Percentiles rank a stretch among this genome's conserved stretches.
Evolutionary conservation across 2,797 vertebrate species (phyloP).

Genomic region (Hapalemur alaotrensis): DNA sequence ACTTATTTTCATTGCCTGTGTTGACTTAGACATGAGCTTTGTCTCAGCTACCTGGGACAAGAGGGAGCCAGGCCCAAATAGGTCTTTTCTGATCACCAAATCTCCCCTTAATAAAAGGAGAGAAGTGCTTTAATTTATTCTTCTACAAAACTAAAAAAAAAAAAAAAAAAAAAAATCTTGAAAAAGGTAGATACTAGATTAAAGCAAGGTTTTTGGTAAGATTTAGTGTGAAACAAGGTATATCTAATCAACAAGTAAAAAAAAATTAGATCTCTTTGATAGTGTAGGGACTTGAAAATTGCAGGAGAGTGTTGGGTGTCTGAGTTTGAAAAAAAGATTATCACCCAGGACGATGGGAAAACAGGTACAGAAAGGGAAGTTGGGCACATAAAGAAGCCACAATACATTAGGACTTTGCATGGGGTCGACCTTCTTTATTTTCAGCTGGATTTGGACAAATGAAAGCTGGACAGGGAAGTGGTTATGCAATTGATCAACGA

Average conservation of each 20-base stretch:
- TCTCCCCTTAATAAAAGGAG: neutral
- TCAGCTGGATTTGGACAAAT: neutral
- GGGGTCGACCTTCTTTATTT: neutral
- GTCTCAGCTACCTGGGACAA: no score
- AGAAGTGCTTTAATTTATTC: neutral
- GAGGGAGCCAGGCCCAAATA: neutral
- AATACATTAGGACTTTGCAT: neutral
- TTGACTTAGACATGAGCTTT: neutral
- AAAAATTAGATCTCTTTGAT: neutral
- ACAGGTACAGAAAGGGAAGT: neutral
- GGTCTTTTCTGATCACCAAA: neutral
- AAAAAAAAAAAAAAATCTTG: no score
- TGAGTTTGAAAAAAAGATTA: neutral
- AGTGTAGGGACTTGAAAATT: neutral
- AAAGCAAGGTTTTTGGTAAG: neutral
- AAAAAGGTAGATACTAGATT: neutral
- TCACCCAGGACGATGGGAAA: neutral
- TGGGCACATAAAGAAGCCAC: neutral
- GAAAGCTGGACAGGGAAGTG: neutral
- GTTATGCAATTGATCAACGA: neutral
- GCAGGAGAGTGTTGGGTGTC: neutral
- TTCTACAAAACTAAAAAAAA: neutral
- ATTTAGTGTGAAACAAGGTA: neutral
- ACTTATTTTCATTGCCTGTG: neutral
- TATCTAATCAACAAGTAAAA: neutral